These are phyloP conservation scores for Petromus typicus DNA, from an alignment of 2,113 vertebrate genomes.

Conservation along the genomic window DNA sequence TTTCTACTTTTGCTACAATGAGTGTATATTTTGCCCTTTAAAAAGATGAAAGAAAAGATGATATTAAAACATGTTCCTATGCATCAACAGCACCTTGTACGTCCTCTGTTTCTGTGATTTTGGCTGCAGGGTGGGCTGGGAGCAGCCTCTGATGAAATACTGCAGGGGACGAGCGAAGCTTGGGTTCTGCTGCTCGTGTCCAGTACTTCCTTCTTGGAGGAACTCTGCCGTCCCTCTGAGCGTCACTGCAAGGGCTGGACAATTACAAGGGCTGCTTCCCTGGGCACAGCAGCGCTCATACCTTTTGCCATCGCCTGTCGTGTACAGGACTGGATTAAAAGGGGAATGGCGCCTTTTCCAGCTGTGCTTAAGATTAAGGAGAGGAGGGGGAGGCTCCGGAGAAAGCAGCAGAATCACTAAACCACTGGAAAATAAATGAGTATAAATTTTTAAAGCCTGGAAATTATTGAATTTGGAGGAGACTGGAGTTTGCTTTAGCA, in stretches of 20 bases:
- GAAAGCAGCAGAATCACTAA: background rate
- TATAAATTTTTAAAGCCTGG: background rate
- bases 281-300: accelerated
- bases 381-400: accelerated
- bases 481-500: accelerated
- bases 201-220: accelerated
- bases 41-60: background rate
- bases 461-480: background rate
- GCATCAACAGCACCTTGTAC: accelerated
- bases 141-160: accelerated
- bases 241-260: accelerated
- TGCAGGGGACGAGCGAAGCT: accelerated
- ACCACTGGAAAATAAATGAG: background rate
- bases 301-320: accelerated
- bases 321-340: background rate
- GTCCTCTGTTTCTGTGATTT: accelerated
- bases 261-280: background rate
- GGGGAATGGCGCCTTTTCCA: no score
- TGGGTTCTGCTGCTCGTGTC: accelerated
- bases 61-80: background rate
- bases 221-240: accelerated
- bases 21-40: background rate
- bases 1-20: background rate
- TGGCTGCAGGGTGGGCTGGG: accelerated
- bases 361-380: background rate